Conservation (phyloP, 1,140 invertebrate genomes). For the Trachelipus rathkii region DNA sequence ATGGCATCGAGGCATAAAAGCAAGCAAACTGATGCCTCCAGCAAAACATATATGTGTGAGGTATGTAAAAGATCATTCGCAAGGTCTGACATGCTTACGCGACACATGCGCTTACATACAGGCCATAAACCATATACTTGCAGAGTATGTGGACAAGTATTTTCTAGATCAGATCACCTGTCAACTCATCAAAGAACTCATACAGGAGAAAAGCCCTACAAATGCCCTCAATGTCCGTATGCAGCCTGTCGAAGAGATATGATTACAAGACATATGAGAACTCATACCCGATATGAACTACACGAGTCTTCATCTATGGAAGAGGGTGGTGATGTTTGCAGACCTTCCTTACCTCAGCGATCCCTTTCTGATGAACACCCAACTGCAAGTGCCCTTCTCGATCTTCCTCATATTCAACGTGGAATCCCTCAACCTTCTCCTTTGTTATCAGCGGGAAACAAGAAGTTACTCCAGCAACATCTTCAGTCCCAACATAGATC, state of each 20-base stretch:
- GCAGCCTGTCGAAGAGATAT: constrained; percentile 93
- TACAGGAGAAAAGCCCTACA: constrained; percentile 96
- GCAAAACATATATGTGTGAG: constrained; percentile 88
- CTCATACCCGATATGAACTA: constrained; percentile 66
- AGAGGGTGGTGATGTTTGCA: constrained; percentile 38
- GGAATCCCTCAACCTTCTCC: constrained; percentile 1
- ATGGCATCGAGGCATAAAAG: constrained; percentile 88
- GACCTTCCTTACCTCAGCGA: constrained; percentile 40
- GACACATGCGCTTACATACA: constrained; percentile 90
- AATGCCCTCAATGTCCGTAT: constrained; percentile 91
- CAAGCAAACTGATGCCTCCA: constrained; percentile 50
- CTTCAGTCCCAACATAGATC: neutral
- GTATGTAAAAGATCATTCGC: constrained; percentile 92
- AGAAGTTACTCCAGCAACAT: neutral
- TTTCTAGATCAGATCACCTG: constrained; percentile 91
- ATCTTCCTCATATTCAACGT: constrained; percentile 24
- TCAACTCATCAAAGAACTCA: constrained; percentile 94
- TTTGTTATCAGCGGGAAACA: neutral
- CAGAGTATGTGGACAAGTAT: constrained; percentile 81
- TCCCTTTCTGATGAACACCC: constrained; percentile 44
- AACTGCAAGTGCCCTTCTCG: constrained; percentile 33
- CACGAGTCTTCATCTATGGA: constrained; percentile 46
- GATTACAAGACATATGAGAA: constrained; percentile 71
- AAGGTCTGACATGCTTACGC: constrained; percentile 93
- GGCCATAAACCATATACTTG: constrained; percentile 93